Evolutionary conservation across 2,888 invertebrate species (phyloP).

Genomic region (Conchocele bisecta): DNA sequence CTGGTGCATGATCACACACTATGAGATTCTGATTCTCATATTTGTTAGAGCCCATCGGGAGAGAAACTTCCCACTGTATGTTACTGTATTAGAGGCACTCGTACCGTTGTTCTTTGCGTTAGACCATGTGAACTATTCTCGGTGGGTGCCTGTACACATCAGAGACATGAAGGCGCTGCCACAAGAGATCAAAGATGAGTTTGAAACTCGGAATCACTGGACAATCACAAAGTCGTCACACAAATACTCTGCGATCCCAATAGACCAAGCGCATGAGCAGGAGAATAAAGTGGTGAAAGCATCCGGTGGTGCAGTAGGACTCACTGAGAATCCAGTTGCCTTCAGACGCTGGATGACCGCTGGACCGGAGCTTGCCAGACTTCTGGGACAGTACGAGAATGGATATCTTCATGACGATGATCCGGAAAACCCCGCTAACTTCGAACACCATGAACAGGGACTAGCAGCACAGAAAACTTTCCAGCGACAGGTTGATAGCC

Average conservation of each 20-base stretch:
- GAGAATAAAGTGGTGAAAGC: slow-evolving; percentile 24
- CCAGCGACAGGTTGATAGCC: neutral
- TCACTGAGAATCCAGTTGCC: slow-evolving; percentile 42
- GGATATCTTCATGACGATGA: neutral
- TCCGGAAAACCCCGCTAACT: no score
- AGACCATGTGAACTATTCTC: no score
- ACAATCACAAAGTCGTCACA: neutral
- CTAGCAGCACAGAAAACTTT: no score
- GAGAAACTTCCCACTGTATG: neutral
- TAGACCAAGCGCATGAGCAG: slow-evolving; percentile 46
- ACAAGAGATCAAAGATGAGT: neutral
- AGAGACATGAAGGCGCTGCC: no score
- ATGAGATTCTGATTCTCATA: neutral
- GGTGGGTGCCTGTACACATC: no score
- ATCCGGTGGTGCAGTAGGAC: slow-evolving; percentile 24
- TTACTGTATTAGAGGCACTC: neutral
- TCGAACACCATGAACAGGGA: neutral
- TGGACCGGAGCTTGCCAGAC: neutral
- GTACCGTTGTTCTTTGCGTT: neutral
- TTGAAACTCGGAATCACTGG: neutral
- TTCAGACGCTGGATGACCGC: neutral
- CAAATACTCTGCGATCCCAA: slow-evolving; percentile 22
- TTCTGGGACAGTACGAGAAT: neutral
- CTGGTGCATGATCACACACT: neutral
- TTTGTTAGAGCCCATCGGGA: neutral